Evolutionary conservation across 2,797 vertebrate species (phyloP).

Genomic region (Rhinogobio ventralis): DNA sequence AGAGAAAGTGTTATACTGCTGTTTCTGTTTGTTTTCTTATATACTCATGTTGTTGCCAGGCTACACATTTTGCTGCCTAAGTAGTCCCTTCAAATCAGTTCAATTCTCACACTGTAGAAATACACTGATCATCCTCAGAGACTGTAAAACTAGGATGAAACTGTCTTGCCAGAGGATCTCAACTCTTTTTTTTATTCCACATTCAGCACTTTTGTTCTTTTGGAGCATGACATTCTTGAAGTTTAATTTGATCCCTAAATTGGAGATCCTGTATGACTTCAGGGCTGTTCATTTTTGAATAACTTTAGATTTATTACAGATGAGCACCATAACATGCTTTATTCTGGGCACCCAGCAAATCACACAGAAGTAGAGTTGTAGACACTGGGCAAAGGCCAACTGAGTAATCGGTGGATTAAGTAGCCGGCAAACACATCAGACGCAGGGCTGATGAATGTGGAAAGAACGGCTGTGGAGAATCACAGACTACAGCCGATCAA

Average conservation of each 20-base stretch:
- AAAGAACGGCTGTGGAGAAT: slow-evolving; percentile 65
- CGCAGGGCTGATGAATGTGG: slow-evolving; percentile 71
- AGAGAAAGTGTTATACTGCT: neutral
- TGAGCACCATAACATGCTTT: slow-evolving; percentile 2
- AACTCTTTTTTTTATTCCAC: neutral
- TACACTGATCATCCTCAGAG: slow-evolving; percentile 9
- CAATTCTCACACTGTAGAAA: slow-evolving; percentile 1
- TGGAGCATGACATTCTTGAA: slow-evolving; percentile 14
- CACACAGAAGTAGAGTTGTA: neutral
- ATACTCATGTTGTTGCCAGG: neutral
- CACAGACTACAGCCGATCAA: slow-evolving; percentile 76
- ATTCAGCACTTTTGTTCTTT: slow-evolving; percentile 14
- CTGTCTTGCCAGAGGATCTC: neutral
- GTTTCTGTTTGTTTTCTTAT: neutral
- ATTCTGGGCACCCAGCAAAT: slow-evolving; percentile 10
- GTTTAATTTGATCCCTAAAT: neutral
- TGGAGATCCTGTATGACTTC: neutral
- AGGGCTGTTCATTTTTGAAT: neutral
- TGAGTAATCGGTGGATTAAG: slow-evolving; percentile 49
- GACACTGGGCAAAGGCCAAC: slow-evolving; percentile 20
- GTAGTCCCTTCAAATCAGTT: neutral
- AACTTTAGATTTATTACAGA: slow-evolving; percentile 23
- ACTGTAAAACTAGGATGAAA: slow-evolving; percentile 4
- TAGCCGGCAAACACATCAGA: slow-evolving; percentile 54
- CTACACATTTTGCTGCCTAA: neutral